Percentiles rank a stretch among this genome's conserved stretches.
Evolutionary conservation across 2,797 vertebrate species (phyloP).

Genomic region (Podargus strigoides): DNA sequence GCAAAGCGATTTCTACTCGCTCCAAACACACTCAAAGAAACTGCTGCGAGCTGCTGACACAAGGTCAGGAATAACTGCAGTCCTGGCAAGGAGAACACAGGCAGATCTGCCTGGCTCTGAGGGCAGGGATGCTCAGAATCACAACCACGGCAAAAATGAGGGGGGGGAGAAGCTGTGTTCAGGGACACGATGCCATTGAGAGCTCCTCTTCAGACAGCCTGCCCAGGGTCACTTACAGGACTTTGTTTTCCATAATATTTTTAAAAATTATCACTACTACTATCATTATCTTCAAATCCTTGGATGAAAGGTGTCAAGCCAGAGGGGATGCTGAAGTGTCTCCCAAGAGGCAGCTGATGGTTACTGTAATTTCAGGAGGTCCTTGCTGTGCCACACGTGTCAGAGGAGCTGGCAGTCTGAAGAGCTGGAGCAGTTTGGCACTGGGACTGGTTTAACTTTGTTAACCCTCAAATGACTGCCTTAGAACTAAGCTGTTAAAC

Average conservation of each 20-base stretch:
- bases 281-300: not conserved
- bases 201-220: not conserved
- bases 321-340: not conserved
- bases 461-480: not conserved
- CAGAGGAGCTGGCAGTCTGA: no score
- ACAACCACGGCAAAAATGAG: accelerated
- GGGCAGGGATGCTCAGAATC: not conserved
- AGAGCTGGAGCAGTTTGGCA: not conserved
- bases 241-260: not conserved
- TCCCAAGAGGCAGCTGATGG: not conserved
- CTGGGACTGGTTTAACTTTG: not conserved
- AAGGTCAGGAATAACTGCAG: not conserved
- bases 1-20: not conserved
- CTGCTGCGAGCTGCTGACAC: not conserved
- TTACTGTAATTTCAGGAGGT: not conserved
- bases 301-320: not conserved
- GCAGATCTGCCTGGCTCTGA: not conserved
- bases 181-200: not conserved
- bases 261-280: no score
- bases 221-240: not conserved
- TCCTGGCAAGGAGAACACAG: not conserved
- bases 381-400: not conserved
- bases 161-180: not conserved
- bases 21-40: not conserved
- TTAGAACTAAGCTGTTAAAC: no score